Percentiles rank a stretch among this genome's conserved stretches.
Evolutionary conservation across 1,140 invertebrate genomes (phyloP).

Genomic region (Venustaconcha ellipsiformis): DNA sequence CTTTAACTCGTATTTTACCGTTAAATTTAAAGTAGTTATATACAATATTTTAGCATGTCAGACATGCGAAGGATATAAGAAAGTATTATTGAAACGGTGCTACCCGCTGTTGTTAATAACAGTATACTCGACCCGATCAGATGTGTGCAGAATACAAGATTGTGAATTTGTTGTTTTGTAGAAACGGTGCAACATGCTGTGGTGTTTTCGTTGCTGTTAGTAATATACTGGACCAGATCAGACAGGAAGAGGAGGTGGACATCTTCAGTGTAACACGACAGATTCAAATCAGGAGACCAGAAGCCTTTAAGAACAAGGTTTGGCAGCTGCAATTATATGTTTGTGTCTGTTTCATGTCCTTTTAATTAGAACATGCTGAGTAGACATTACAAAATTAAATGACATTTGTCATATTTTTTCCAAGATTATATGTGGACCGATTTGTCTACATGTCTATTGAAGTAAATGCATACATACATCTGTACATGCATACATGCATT

Average conservation of each 20-base stretch:
- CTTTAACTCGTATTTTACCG: constrained; percentile 5
- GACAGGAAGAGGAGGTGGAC: constrained; percentile 48
- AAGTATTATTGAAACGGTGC: not conserved
- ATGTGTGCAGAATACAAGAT: not conserved
- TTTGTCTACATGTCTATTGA: no score
- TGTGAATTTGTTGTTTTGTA: constrained; percentile 15
- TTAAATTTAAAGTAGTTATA: not conserved
- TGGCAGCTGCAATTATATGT: not conserved
- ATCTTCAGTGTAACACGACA: constrained; percentile 49
- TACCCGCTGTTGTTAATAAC: not conserved
- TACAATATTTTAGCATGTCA: not conserved
- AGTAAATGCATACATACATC: no score
- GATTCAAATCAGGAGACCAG: constrained; percentile 41
- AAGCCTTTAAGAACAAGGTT: constrained; percentile 44
- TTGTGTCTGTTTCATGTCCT: no score
- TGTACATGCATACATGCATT: no score
- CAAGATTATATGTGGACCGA: no score
- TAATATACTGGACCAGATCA: constrained; percentile 42
- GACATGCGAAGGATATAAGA: not conserved
- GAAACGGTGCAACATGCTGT: constrained; percentile 45
- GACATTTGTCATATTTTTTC: no score
- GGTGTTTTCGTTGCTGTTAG: constrained; percentile 43
- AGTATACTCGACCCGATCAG: not conserved
- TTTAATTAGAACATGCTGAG: no score
- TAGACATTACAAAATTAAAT: no score